phyloP scores from a whole-genome alignment of 2,113 vertebrate genomes.

The Scatophagus argus region DNA sequence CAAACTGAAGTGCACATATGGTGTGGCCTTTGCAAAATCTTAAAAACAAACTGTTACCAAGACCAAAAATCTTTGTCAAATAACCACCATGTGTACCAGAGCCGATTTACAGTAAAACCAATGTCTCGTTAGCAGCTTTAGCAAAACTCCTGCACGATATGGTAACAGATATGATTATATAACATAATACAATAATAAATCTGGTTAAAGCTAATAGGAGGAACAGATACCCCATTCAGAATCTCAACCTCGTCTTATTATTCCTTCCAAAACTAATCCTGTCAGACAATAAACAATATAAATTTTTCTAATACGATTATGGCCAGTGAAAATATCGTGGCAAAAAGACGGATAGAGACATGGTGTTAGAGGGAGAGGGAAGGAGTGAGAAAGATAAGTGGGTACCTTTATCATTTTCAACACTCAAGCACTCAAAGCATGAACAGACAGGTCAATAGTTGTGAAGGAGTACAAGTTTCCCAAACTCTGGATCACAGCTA shows the following conservation, averaged over 20 bases:
- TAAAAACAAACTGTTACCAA: slow-evolving; percentile 70
- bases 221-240: slow-evolving; percentile 75
- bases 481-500: slow-evolving; percentile 62
- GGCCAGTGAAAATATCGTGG: slow-evolving; percentile 70
- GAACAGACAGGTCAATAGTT: slow-evolving; percentile 31
- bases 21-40: slow-evolving; percentile 59
- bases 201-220: slow-evolving; percentile 60
- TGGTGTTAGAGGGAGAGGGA: not conserved
- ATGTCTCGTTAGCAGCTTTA: slow-evolving; percentile 59
- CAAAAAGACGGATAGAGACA: slow-evolving; percentile 31
- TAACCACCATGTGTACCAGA: slow-evolving; percentile 62
- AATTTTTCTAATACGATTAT: slow-evolving; percentile 72
- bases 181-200: slow-evolving; percentile 76
- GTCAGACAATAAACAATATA: slow-evolving; percentile 78
- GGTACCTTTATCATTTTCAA: slow-evolving; percentile 41
- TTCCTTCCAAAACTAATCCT: slow-evolving; percentile 73
- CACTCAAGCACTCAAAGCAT: slow-evolving; percentile 53
- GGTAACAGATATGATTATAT: slow-evolving; percentile 70
- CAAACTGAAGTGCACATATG: slow-evolving; percentile 55
- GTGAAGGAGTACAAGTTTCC: slow-evolving; percentile 50
- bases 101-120: slow-evolving; percentile 68
- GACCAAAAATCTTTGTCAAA: slow-evolving; percentile 70
- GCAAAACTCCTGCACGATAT: slow-evolving; percentile 64
- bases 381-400: slow-evolving; percentile 27
- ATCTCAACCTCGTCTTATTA: slow-evolving; percentile 70